phyloP scores from a whole-genome alignment of 2,113 vertebrate genomes.

The Corvus moneduloides region DNA sequence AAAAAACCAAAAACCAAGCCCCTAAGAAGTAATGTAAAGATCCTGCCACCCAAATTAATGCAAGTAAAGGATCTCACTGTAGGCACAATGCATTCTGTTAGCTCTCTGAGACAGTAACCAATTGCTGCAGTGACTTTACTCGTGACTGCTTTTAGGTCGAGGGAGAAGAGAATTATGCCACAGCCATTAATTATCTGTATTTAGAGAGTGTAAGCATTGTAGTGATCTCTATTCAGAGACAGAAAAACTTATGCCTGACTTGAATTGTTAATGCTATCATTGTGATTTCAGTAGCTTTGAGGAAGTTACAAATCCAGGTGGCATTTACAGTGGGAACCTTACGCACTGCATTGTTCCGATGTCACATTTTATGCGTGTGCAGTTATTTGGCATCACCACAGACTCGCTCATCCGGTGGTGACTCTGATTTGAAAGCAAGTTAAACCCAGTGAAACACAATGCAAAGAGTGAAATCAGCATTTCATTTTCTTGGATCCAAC shows the following conservation, averaged over 20 bases:
- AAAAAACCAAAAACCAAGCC: not conserved
- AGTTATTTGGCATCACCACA: not conserved
- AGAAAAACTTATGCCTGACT: constrained; percentile 30
- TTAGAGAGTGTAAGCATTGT: constrained; percentile 34
- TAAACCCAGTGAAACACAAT: not conserved
- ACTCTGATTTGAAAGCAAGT: not conserved
- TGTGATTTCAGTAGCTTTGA: not conserved
- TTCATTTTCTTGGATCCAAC: not conserved
- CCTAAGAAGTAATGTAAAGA: not conserved
- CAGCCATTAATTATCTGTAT: constrained; percentile 38
- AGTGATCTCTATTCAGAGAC: constrained; percentile 1
- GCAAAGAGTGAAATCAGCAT: not conserved
- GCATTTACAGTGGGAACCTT: not conserved
- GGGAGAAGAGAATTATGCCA: constrained; percentile 10
- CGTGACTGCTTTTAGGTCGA: not conserved
- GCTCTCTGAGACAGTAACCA: not conserved
- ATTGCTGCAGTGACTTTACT: constrained; percentile 1
- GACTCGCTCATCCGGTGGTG: not conserved
- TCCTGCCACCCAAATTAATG: not conserved
- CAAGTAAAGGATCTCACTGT: not conserved
- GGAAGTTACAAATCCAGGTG: not conserved
- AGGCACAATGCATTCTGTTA: not conserved
- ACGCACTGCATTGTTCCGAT: not conserved
- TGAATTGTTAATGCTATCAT: constrained; percentile 15
- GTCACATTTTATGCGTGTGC: not conserved